These are phyloP conservation scores for Bovichtus variegatus DNA, from an alignment of 2,797 vertebrate genomes.

Conservation along the genomic window DNA sequence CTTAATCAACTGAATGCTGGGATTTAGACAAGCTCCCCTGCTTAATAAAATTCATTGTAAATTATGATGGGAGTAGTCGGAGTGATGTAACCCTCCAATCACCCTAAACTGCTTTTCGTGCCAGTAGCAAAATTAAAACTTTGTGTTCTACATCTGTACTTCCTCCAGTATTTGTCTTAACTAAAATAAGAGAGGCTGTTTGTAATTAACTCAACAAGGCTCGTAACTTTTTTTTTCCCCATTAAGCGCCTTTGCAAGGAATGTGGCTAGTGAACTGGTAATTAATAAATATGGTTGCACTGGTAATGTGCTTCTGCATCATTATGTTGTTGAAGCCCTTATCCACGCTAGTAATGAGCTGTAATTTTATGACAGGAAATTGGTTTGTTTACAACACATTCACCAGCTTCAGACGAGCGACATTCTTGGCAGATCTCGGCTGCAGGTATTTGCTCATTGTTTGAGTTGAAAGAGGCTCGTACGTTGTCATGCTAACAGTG, in stretches of 20 bases:
- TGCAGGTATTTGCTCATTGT: conserved; percentile 60
- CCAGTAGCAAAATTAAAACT: conserved; percentile 87
- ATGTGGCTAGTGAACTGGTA: conserved; percentile 80
- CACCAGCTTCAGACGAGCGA: conserved; percentile 61
- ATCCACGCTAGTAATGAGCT: conserved; percentile 79
- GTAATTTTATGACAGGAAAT: conserved; percentile 83
- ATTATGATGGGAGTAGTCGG: conserved; percentile 90
- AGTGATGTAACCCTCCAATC: conserved; percentile 88
- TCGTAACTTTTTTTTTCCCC: conserved; percentile 60
- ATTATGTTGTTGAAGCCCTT: conserved; percentile 79
- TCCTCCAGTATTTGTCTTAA: conserved; percentile 72
- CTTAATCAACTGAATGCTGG: conserved; percentile 59
- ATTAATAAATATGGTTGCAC: conserved; percentile 82
- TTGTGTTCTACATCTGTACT: conserved; percentile 71
- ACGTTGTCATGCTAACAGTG: conserved; percentile 27
- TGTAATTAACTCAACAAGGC: conserved; percentile 83
- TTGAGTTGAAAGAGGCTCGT: conserved; percentile 30
- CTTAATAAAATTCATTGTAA: conserved; percentile 85
- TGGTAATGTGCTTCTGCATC: conserved; percentile 83
- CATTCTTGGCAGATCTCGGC: conserved; percentile 45
- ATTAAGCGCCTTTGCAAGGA: conserved; percentile 74
- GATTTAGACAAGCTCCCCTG: conserved; percentile 82
- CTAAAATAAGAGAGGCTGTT: conserved; percentile 74
- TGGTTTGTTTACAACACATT: conserved; percentile 82
- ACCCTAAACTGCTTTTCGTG: conserved; percentile 89